phyloP scores from a whole-genome alignment of 2,113 vertebrate species.

The Xyrauchen texanus region DNA sequence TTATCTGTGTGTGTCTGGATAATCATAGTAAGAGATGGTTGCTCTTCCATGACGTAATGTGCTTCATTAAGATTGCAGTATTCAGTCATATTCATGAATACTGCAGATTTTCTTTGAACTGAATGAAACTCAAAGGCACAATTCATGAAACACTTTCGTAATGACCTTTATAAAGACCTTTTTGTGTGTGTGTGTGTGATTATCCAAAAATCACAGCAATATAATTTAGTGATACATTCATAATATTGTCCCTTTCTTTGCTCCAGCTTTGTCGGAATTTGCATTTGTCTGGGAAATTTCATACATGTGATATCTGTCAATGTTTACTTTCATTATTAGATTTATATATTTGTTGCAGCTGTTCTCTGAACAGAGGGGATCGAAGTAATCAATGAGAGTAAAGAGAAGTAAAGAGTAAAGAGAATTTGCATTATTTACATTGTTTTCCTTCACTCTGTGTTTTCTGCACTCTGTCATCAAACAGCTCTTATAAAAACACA shows the following conservation, averaged over 20 bases:
- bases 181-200: too few species aligned
- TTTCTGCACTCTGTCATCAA: constrained; percentile 27
- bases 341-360: constrained; percentile 24
- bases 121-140: too few species aligned
- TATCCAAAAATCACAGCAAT: too few species aligned
- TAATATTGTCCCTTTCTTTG: background rate
- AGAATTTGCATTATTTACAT: background rate
- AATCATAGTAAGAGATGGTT: constrained; percentile 22
- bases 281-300: background rate
- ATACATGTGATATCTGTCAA: background rate
- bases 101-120: too few species aligned
- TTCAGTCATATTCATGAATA: too few species aligned
- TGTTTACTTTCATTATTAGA: background rate
- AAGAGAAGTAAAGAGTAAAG: background rate
- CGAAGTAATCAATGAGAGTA: constrained; percentile 15
- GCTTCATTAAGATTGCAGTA: background rate
- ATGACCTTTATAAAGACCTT: too few species aligned
- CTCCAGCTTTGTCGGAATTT: background rate
- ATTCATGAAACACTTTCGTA: too few species aligned
- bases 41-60: constrained; percentile 54
- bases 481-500: background rate
- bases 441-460: background rate
- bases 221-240: too few species aligned
- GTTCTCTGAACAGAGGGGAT: constrained; percentile 27
- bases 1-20: constrained; percentile 35